phyloP scores from a whole-genome alignment of 2,113 vertebrate genomes.

The Bothrops jararaca region DNA sequence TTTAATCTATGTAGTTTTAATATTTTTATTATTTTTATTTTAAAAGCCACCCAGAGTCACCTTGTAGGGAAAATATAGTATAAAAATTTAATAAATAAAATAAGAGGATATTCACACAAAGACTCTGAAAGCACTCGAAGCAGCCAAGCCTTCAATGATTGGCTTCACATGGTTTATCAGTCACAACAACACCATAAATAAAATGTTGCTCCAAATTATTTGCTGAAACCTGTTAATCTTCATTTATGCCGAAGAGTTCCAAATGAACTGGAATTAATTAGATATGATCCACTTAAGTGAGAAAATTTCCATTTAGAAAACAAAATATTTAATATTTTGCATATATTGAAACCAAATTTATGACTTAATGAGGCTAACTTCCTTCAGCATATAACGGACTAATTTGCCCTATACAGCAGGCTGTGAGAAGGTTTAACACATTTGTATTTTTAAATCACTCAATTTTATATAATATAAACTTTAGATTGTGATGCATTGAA shows the following conservation, averaged over 20 bases:
- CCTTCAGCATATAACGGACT: not conserved
- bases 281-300: not conserved
- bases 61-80: not conserved
- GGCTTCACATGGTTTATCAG: not conserved
- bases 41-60: not conserved
- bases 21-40: not conserved
- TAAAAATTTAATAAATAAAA: not conserved
- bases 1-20: not conserved
- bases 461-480: not conserved
- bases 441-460: not conserved
- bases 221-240: not conserved
- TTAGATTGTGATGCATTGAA: not conserved
- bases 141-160: not conserved
- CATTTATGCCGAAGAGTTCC: not conserved
- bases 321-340: not conserved
- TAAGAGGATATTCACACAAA: not conserved
- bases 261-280: not conserved
- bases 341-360: not conserved
- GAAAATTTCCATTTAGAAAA: not conserved
- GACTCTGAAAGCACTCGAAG: not conserved
- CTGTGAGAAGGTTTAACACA: not conserved
- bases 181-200: not conserved
- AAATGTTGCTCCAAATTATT: not conserved
- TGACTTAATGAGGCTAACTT: not conserved
- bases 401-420: not conserved